phyloP scores from a whole-genome alignment of 2,888 invertebrate genomes.

The Phyllotreta striolata region DNA sequence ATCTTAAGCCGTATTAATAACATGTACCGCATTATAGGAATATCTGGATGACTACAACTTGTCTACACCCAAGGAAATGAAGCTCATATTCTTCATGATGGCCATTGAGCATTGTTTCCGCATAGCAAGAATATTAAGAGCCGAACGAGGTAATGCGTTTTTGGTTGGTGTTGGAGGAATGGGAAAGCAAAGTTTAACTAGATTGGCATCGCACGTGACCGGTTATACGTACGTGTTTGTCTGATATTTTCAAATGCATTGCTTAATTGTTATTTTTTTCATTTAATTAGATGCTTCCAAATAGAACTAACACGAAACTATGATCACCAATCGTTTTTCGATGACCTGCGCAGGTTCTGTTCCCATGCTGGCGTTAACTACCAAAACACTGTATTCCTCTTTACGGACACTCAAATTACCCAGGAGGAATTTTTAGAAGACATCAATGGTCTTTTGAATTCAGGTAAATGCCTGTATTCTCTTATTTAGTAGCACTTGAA shows the following conservation, averaged over 20 bases:
- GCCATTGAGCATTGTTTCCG: constrained; percentile 89
- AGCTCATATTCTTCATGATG: constrained; percentile 87
- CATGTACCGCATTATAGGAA: constrained; percentile 63
- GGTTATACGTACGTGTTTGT: constrained; percentile 70
- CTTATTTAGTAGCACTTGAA: background rate
- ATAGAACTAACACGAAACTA: constrained; percentile 88
- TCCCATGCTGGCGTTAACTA: constrained; percentile 78
- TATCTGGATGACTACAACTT: constrained; percentile 87
- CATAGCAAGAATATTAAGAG: constrained; percentile 82
- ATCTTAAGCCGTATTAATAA: constrained; percentile 5
- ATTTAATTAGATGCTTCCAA: constrained; percentile 77
- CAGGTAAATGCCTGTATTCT: constrained; percentile 64
- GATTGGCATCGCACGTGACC: constrained; percentile 83
- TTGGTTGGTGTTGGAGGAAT: constrained; percentile 91
- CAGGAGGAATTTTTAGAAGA: constrained; percentile 92
- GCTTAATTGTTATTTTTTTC: constrained; percentile 64
- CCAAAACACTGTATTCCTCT: constrained; percentile 82
- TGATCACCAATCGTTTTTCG: constrained; percentile 83
- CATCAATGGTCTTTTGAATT: constrained; percentile 90
- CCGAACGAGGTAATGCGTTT: constrained; percentile 88
- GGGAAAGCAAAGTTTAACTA: constrained; percentile 88
- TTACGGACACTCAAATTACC: constrained; percentile 90
- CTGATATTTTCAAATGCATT: background rate
- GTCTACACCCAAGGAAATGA: constrained; percentile 79
- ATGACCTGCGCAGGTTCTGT: constrained; percentile 83